phyloP scores from a whole-genome alignment of 2,888 invertebrate species.

The Lithophane leautieri region DNA sequence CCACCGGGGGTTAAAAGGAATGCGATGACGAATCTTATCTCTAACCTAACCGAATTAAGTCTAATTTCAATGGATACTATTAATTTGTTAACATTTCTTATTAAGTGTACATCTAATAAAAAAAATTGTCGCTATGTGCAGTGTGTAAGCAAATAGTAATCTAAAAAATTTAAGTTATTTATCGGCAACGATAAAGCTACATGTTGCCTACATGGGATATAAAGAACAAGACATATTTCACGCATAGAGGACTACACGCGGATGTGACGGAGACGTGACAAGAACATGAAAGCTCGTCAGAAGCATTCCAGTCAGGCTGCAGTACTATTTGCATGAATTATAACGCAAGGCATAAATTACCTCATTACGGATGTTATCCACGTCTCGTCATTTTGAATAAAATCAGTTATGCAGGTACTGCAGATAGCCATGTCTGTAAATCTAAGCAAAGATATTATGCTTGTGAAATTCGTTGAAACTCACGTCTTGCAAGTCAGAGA shows the following conservation, averaged over 20 bases:
- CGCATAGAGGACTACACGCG: not conserved
- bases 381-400: not conserved
- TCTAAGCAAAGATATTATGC: no score
- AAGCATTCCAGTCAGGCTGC: conserved; percentile 15
- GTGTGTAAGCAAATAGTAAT: not conserved
- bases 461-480: not conserved
- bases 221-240: not conserved
- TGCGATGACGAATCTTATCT: no score
- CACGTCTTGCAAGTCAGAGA: not conserved
- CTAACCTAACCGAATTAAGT: no score
- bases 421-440: no score
- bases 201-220: not conserved
- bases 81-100: not conserved
- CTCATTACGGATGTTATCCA: not conserved
- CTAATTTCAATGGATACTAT: not conserved
- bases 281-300: conserved; percentile 33
- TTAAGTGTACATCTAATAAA: no score
- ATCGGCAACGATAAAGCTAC: not conserved
- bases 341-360: not conserved
- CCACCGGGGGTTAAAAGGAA: no score
- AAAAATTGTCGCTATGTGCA: not conserved
- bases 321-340: conserved; percentile 25
- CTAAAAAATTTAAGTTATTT: not conserved
- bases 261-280: conserved; percentile 12
- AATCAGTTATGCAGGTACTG: not conserved